phyloP scores from a whole-genome alignment of 2,797 vertebrate species.

The Austrolebias charrua region DNA sequence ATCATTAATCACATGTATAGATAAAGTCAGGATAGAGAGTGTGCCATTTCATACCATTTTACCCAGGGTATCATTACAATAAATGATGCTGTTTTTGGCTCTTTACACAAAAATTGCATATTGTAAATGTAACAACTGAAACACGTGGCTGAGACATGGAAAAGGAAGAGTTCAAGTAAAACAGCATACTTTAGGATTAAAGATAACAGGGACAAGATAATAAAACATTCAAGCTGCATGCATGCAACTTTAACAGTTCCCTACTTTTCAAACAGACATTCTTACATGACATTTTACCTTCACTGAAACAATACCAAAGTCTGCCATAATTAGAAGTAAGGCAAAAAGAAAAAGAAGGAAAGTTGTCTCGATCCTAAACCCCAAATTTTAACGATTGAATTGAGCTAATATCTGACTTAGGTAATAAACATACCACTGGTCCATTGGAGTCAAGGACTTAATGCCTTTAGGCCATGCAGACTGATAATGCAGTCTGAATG shows the following conservation, averaged over 20 bases:
- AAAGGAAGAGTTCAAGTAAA: no score
- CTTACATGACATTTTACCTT: background rate
- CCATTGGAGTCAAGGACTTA: slow-evolving; percentile 3
- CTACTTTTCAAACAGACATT: background rate
- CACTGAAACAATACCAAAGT: background rate
- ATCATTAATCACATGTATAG: no score
- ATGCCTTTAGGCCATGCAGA: no score
- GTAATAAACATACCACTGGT: background rate
- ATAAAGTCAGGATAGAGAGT: no score
- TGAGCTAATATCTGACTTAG: slow-evolving; percentile 16
- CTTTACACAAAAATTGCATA: no score
- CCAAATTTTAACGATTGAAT: background rate
- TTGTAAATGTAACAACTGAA: no score
- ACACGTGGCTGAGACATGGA: no score
- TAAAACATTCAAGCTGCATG: background rate
- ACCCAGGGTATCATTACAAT: no score
- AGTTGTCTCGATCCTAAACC: background rate
- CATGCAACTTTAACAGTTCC: background rate
- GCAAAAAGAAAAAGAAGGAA: background rate
- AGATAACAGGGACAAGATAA: background rate
- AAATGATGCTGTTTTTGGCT: no score
- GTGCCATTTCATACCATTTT: no score
- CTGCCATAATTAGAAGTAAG: background rate
- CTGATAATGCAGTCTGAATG: slow-evolving; percentile 29
- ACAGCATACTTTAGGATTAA: no score